Evolutionary conservation across 2,797 vertebrate species (phyloP), one percentile per base, ranked within the genome.

Genomic region (Pseudotriccus pelzelni): DNA sequence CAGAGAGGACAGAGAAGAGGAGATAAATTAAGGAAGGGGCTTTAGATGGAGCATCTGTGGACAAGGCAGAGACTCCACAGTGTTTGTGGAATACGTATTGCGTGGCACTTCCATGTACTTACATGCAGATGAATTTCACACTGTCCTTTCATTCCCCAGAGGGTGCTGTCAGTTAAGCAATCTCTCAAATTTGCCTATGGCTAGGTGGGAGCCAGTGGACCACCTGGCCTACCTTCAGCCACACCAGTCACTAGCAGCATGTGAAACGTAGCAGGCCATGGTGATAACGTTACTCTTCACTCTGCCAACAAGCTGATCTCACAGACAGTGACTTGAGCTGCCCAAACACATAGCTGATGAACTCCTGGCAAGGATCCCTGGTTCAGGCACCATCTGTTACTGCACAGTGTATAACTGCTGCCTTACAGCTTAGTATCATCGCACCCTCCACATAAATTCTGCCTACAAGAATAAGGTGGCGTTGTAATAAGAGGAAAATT

Each of bases 301-400:
- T 72, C 44, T 83, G 78, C 59, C 68, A 84, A 24, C 0, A 16
- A 82, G 49, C 23, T 70, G 52, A 74, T 87, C 84, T 89, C 87
- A 63, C 34, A 83, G 56, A 55, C 52, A 77, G 52, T 60, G 81
- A 62, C 56, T 37, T 27, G 36, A 93, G 78, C 60, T 89, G 92
- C 72, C 41, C 82, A 93, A 30, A 94, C 62, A 78, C 47, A 84
- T 14, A 86, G 59, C 73, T 94, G 66, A 75, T 78, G 62, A 66
- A 64, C 43, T 87, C 28, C 75, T 89, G 91, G 81, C 87, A 74
- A 25, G 13, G 23, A 74, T 92, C 44, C 63, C 52, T 52, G 44
- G 44, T 74, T 73, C 44, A 87, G n/a, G 69, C 36, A 60, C 87
- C 81, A 80, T 83, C 89, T 96, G 81, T 67, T 92, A 44, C 79